These are phyloP conservation scores for Macrocentrus cingulum DNA, from an alignment of 1,140 invertebrate genomes.

Conservation along the genomic window DNA sequence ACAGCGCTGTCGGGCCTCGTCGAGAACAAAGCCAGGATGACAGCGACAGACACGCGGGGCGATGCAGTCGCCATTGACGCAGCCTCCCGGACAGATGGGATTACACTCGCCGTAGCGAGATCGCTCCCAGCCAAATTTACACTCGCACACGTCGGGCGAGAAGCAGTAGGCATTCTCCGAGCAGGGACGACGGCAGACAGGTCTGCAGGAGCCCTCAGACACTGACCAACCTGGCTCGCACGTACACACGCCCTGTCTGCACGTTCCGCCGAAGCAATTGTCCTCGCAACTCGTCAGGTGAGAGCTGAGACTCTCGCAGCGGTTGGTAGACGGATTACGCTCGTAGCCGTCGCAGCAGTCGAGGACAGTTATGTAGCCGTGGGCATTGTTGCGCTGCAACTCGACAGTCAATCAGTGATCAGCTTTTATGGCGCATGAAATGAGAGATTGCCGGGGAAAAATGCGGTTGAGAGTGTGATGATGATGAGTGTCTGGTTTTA, in stretches of 20 bases:
- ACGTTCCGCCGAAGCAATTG: conserved; percentile 53
- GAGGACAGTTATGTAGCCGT: conserved; percentile 43
- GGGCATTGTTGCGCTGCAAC: conserved; percentile 17
- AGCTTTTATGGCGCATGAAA: too few species aligned
- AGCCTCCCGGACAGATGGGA: conserved; percentile 50
- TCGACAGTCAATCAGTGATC: neutral
- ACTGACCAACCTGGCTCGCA: conserved; percentile 45
- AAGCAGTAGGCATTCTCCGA: conserved; percentile 50
- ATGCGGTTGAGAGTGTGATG: neutral
- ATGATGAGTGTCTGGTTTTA: neutral
- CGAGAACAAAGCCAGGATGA: conserved; percentile 61
- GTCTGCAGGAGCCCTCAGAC: conserved; percentile 45
- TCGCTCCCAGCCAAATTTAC: conserved; percentile 50
- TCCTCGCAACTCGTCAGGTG: conserved; percentile 38
- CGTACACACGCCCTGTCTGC: conserved; percentile 42
- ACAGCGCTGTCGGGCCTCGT: conserved; percentile 41
- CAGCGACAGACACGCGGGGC: conserved; percentile 62
- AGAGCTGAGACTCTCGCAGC: conserved; percentile 45
- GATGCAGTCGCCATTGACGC: conserved; percentile 57
- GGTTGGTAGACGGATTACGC: conserved; percentile 35
- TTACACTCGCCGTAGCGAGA: conserved; percentile 37
- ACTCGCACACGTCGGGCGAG: conserved; percentile 49
- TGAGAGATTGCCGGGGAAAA: too few species aligned
- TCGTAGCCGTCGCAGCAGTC: conserved; percentile 54
- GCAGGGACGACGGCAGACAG: conserved; percentile 44